Conservation (phyloP, 2,888 invertebrate species). For the Trissonchulus latispiculum region DNA sequence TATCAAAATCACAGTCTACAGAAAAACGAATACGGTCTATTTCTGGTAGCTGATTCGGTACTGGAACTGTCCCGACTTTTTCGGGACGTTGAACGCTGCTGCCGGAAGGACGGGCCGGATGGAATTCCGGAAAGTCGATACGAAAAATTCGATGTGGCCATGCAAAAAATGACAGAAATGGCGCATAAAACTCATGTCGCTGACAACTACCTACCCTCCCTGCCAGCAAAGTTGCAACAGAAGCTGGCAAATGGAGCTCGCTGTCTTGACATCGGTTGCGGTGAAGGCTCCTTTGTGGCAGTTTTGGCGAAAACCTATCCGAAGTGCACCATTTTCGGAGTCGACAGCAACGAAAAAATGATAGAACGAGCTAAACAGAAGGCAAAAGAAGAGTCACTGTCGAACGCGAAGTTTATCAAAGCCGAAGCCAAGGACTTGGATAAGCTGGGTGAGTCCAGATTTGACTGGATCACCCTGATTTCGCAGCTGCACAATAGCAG, state of each 20-base stretch:
- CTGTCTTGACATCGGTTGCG: conserved; percentile 17
- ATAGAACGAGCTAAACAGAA: neutral
- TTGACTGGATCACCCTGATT: conserved; percentile 13
- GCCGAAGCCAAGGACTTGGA: neutral
- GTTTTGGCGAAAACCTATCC: neutral
- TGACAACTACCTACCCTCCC: neutral
- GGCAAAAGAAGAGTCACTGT: neutral
- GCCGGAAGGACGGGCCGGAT: neutral
- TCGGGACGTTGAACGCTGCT: neutral
- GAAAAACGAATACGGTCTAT: neutral
- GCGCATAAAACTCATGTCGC: neutral
- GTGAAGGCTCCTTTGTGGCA: neutral
- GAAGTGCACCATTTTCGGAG: neutral
- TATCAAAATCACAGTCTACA: neutral
- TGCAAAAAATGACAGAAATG: neutral
- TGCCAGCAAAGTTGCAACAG: neutral
- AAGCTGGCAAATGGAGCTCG: neutral
- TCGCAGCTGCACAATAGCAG: conserved; percentile 4
- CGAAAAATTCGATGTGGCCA: neutral
- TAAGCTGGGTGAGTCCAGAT: neutral
- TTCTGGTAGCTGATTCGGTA: neutral
- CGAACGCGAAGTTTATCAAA: neutral
- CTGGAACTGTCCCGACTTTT: neutral
- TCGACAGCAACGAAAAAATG: neutral
- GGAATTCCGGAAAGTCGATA: neutral